These are phyloP conservation scores for Philhelius pedissequus DNA, from an alignment of 2,888 invertebrate species.

Conservation along the genomic window DNA sequence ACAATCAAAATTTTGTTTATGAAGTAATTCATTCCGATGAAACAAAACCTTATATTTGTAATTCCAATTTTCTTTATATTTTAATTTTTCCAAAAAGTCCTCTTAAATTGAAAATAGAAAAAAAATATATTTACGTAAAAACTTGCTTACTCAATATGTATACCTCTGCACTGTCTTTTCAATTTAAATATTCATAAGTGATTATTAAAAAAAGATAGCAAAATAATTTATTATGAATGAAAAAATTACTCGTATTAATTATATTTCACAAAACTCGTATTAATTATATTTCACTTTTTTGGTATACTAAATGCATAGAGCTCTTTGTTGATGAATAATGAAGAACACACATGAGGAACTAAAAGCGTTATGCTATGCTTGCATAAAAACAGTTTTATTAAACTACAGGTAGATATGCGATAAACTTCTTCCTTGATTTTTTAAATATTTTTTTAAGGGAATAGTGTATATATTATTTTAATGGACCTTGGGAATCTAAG, in stretches of 20 bases:
- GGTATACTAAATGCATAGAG: not conserved
- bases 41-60: too few species aligned
- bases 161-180: not conserved
- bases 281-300: not conserved
- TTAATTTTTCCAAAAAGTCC: too few species aligned
- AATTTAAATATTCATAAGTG: not conserved
- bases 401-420: not conserved
- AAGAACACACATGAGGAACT: not conserved
- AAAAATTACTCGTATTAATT: not conserved
- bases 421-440: not conserved
- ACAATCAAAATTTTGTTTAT: too few species aligned
- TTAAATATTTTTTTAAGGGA: not conserved
- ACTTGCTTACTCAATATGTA: too few species aligned
- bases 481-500: too few species aligned
- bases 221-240: not conserved
- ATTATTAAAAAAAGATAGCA: not conserved
- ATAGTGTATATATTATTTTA: too few species aligned
- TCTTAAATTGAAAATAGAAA: too few species aligned
- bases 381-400: not conserved
- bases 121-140: too few species aligned
- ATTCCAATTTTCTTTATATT: too few species aligned
- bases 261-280: too few species aligned
- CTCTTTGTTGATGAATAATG: not conserved
- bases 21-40: too few species aligned
- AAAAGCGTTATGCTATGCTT: not conserved